A percentile compares a stretch with the other conserved stretches of the same genome.
These are phyloP conservation scores for Bembecia ichneumoniformis DNA, from an alignment of 2,888 invertebrate species.

Conservation along the genomic window DNA sequence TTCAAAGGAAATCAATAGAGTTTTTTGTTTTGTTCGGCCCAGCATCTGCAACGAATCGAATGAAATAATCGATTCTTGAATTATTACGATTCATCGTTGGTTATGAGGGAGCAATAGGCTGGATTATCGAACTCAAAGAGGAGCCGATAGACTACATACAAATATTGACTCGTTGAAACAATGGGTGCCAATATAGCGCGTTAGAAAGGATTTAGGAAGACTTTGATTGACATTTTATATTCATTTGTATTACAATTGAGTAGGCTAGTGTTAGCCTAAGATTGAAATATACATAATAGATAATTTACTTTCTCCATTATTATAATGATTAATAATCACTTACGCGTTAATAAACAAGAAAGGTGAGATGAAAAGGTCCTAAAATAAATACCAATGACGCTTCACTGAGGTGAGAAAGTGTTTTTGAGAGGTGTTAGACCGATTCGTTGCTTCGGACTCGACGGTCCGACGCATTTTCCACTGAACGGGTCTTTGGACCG, in stretches of 20 bases:
- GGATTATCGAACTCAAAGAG: slow-evolving; percentile 58
- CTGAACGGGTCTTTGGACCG: slow-evolving; percentile 58
- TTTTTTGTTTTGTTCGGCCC: slow-evolving; percentile 47
- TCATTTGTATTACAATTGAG: slow-evolving; percentile 9
- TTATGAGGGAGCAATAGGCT: slow-evolving; percentile 50
- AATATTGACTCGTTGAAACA: slow-evolving; percentile 72
- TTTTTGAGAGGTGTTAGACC: slow-evolving; percentile 69
- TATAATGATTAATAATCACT: slow-evolving; percentile 25
- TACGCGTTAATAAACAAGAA: slow-evolving; percentile 52
- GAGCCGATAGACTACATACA: slow-evolving; percentile 56
- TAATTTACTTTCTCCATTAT: no score
- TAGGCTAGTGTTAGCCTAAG: neutral
- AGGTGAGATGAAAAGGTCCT: slow-evolving; percentile 65
- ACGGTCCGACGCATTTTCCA: slow-evolving; percentile 69
- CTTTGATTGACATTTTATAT: slow-evolving; percentile 43
- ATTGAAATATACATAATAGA: neutral
- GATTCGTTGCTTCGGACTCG: slow-evolving; percentile 59
- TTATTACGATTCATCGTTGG: slow-evolving; percentile 67
- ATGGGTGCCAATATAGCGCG: slow-evolving; percentile 29
- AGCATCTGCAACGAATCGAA: slow-evolving; percentile 37
- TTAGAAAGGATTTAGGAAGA: slow-evolving; percentile 38
- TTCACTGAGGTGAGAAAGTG: slow-evolving; percentile 60
- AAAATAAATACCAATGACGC: slow-evolving; percentile 42
- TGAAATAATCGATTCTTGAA: slow-evolving; percentile 61
- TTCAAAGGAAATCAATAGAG: slow-evolving; percentile 47